A percentile compares a stretch with the other conserved stretches of the same genome.
phyloP scores from a whole-genome alignment of 2,113 vertebrate species.

The Oryzias melastigma region DNA sequence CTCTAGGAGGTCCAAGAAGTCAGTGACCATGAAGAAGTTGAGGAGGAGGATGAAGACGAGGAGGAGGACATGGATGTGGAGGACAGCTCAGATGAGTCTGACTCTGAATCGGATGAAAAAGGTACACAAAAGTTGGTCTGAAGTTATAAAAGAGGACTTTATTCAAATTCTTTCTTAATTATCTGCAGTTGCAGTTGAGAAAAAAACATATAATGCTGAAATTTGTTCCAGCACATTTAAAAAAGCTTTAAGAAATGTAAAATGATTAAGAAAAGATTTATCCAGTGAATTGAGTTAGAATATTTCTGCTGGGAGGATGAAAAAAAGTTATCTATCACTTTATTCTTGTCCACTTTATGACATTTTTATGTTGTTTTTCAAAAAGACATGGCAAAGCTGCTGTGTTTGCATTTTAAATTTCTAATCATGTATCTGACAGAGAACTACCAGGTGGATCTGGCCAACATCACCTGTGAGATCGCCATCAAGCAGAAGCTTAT shows the following conservation, averaged over 20 bases:
- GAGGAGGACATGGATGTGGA: conserved; percentile 92
- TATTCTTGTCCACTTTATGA: too few species aligned
- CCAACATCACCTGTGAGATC: conserved; percentile 98
- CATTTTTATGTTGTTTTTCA: too few species aligned
- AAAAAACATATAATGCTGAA: not conserved
- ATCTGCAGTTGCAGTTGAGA: not conserved
- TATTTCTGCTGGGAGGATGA: too few species aligned
- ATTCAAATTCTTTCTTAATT: not conserved
- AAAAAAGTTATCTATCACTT: too few species aligned
- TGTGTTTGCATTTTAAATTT: not conserved
- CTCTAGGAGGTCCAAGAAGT: conserved; percentile 82
- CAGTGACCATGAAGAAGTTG: conserved; percentile 89
- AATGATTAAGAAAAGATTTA: too few species aligned
- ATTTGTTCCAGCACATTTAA: too few species aligned
- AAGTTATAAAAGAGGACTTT: too few species aligned
- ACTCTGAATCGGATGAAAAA: conserved; percentile 95
- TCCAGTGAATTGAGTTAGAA: too few species aligned
- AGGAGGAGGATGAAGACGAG: conserved; percentile 92
- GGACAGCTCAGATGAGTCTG: conserved; percentile 94
- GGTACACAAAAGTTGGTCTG: conserved; percentile 64
- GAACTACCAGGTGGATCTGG: conserved; percentile 94
- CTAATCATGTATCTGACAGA: conserved; percentile 46
- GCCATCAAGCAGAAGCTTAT: conserved; percentile 98
- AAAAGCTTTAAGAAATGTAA: too few species aligned
- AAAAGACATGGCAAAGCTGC: not conserved